A percentile compares a stretch with the other conserved stretches of the same genome.
These are phyloP conservation scores for Phacellophora camtschatica DNA, from an alignment of 30 jellyfish, hydroid and myxozoan species.

Conservation along the genomic window DNA sequence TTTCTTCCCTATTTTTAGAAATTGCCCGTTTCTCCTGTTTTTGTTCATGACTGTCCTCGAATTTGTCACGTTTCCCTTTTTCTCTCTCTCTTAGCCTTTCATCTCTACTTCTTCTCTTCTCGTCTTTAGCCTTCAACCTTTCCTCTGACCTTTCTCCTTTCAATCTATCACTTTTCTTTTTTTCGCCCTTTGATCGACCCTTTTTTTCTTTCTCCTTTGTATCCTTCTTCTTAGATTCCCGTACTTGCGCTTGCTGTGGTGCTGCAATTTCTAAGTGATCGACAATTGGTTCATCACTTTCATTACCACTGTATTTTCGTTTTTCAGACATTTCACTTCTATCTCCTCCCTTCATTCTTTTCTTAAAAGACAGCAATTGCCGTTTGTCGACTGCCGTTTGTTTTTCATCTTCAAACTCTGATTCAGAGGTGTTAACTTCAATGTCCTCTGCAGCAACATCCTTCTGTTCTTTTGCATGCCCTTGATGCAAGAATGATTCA, in stretches of 20 bases:
- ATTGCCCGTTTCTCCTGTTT: constrained; percentile 13
- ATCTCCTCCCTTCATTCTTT: not conserved
- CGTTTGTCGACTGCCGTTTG: not conserved
- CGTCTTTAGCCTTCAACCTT: not conserved
- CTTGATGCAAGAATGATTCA: not conserved
- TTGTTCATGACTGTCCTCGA: constrained; percentile 21
- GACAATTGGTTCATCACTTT: constrained; percentile 58
- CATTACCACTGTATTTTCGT: constrained; percentile 16
- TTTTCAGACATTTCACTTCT: not conserved
- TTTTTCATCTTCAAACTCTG: constrained; percentile 29
- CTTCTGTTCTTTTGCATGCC: not conserved
- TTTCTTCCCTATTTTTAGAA: not conserved
- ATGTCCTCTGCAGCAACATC: not conserved
- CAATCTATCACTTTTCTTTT: not conserved
- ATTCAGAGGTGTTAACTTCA: not conserved
- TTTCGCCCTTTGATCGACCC: not conserved
- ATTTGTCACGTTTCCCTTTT: constrained; percentile 3
- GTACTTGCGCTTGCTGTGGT: constrained; percentile 68
- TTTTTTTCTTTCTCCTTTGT: constrained; percentile 11
- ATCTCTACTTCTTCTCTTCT: not conserved
- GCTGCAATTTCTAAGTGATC: constrained; percentile 86
- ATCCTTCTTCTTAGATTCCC: constrained; percentile 32
- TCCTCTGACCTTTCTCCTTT: constrained; percentile 5
- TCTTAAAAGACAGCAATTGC: constrained; percentile 17
- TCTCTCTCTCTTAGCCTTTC: constrained; percentile 20